These are phyloP conservation scores for Euclidia mi DNA, from an alignment of 2,888 invertebrate genomes.

Conservation along the genomic window DNA sequence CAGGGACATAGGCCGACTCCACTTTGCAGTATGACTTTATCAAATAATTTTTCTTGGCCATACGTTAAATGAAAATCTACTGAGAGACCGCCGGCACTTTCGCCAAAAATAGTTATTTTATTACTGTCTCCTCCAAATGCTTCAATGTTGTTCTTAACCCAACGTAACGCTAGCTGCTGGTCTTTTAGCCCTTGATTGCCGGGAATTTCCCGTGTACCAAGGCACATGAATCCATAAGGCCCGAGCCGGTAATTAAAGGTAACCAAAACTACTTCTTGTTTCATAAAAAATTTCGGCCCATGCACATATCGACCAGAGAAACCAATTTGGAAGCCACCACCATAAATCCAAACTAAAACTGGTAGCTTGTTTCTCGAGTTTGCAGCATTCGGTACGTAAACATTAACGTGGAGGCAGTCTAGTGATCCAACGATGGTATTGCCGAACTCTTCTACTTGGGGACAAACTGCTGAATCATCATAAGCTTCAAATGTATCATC, in stretches of 20 bases:
- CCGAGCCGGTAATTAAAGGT: conserved; percentile 75
- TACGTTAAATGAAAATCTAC: conserved; percentile 68
- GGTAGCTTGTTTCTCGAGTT: conserved; percentile 62
- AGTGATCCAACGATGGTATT: conserved; percentile 58
- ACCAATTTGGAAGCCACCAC: conserved; percentile 65
- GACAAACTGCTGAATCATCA: conserved; percentile 70
- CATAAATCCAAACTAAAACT: conserved; percentile 72
- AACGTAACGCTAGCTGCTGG: conserved; percentile 68
- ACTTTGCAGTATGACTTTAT: conserved; percentile 71
- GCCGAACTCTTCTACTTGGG: conserved; percentile 65
- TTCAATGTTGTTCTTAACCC: conserved; percentile 73
- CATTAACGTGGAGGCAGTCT: conserved; percentile 71
- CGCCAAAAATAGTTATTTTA: conserved; percentile 71
- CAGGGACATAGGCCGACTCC: conserved; percentile 56
- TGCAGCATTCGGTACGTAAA: conserved; percentile 69
- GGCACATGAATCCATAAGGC: conserved; percentile 76
- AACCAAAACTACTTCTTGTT: conserved; percentile 70
- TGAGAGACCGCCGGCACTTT: conserved; percentile 70
- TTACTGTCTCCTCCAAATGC: conserved; percentile 72
- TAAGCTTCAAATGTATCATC: conserved; percentile 67
- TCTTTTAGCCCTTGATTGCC: conserved; percentile 79
- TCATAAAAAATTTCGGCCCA: conserved; percentile 68
- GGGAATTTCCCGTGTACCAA: conserved; percentile 65
- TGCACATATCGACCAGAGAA: conserved; percentile 56
- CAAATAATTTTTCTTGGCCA: conserved; percentile 64